Percentiles rank a stretch among this genome's conserved stretches.
These are phyloP conservation scores for Drosophila pectinifera DNA, from an alignment of 1,140 invertebrate species.

Conservation along the genomic window DNA sequence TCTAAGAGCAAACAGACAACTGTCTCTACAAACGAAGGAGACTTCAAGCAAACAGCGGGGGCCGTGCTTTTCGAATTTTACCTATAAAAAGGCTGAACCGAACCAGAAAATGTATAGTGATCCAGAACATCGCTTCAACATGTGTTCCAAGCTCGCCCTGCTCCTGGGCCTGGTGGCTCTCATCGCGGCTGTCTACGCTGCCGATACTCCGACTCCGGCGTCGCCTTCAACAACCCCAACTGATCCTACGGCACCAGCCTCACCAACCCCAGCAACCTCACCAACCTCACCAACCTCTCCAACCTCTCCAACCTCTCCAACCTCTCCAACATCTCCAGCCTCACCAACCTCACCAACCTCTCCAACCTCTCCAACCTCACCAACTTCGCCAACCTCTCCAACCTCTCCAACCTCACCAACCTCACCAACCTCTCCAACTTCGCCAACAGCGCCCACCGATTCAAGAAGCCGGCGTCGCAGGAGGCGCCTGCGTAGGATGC, in stretches of 20 bases:
- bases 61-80: not conserved
- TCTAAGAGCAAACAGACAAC: slow-evolving; percentile 8
- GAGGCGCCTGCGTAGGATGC: not conserved
- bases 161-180: slow-evolving; percentile 1
- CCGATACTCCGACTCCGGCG: not conserved
- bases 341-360: slow-evolving; percentile 1
- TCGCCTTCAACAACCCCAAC: not conserved
- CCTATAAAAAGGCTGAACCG: slow-evolving; percentile 8
- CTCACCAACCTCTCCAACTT: not conserved
- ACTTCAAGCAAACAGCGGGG: not conserved
- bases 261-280: not conserved
- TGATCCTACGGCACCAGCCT: no score
- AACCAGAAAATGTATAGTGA: not conserved
- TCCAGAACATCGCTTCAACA: slow-evolving; percentile 1
- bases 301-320: not conserved
- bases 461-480: not conserved
- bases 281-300: not conserved
- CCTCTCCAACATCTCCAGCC: not conserved
- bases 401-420: not conserved
- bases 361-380: slow-evolving; percentile 4
- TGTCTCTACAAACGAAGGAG: slow-evolving; percentile 7
- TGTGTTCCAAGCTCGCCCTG: slow-evolving; percentile 14
- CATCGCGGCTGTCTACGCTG: not conserved
- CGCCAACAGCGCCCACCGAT: not conserved
- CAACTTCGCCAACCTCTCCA: not conserved